Conservation (phyloP, 2,888 invertebrate genomes). For the Hirtodrosophila trivittata region DNA sequence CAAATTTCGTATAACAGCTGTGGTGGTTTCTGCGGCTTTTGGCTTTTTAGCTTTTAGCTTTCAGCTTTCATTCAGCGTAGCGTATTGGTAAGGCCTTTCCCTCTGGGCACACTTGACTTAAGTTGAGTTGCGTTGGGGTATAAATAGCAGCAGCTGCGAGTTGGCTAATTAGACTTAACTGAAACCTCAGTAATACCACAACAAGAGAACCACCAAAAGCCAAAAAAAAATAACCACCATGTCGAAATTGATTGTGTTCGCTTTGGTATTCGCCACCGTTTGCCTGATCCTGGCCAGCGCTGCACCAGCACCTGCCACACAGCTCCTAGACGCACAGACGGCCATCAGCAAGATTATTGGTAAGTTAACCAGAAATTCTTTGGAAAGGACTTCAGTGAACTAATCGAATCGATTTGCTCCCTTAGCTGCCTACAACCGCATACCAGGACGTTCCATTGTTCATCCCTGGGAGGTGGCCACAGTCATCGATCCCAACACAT, state of each 20-base stretch:
- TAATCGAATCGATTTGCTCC: neutral
- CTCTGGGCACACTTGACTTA: neutral
- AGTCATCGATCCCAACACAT: conserved; percentile 65
- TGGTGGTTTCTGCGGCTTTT: conserved; percentile 9
- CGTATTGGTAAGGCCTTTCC: conserved; percentile 18
- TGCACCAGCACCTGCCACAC: conserved; percentile 49
- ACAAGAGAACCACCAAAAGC: conserved; percentile 21
- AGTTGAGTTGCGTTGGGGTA: conserved; percentile 29
- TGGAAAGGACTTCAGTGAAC: neutral
- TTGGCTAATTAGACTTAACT: conserved; percentile 52
- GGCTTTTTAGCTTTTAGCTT: conserved; percentile 11
- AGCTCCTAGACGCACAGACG: conserved; percentile 63
- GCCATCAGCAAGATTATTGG: conserved; percentile 69
- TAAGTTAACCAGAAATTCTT: conserved; percentile 20
- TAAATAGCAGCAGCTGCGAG: conserved; percentile 60
- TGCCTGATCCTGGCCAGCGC: conserved; percentile 53
- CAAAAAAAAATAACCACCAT: conserved; percentile 39
- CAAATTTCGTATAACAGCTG: conserved; percentile 48
- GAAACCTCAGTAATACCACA: conserved; percentile 29
- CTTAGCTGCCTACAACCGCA: conserved; percentile 63
- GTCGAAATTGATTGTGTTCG: conserved; percentile 55
- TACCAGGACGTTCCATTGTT: conserved; percentile 57
- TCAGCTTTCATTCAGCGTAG: conserved; percentile 46
- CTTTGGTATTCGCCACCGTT: conserved; percentile 45
- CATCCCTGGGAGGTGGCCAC: conserved; percentile 62